Percentiles rank a stretch among this genome's conserved stretches.
Conservation (phyloP, 1,140 invertebrate species). For the Sycophaga agraensis region DNA sequence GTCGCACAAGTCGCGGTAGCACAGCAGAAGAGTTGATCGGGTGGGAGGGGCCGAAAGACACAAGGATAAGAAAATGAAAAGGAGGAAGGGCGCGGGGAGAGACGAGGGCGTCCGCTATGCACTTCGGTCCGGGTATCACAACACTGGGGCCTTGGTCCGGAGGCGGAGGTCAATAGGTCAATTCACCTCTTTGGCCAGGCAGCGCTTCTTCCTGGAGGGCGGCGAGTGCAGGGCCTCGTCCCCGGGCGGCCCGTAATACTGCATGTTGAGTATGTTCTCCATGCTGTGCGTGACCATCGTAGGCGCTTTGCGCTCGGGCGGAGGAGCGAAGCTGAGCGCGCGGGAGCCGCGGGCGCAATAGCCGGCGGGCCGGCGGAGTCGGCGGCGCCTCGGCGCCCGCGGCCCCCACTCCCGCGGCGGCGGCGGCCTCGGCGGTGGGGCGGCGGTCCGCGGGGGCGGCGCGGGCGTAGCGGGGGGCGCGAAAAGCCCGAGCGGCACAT, state of each 20-base stretch:
- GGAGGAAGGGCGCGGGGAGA: too few species aligned
- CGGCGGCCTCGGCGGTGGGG: neutral
- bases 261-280: slow-evolving; percentile 56
- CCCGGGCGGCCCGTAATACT: slow-evolving; percentile 47
- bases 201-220: slow-evolving; percentile 47
- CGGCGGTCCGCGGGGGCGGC: neutral
- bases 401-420: slow-evolving; percentile 1
- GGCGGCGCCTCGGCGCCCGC: slow-evolving; percentile 29
- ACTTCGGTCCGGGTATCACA: too few species aligned
- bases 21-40: too few species aligned
- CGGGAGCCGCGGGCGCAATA: slow-evolving; percentile 19
- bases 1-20: too few species aligned
- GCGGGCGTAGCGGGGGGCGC: neutral
- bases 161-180: too few species aligned
- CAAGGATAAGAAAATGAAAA: too few species aligned
- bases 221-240: slow-evolving; percentile 40
- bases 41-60: too few species aligned
- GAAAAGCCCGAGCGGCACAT: slow-evolving; percentile 18
- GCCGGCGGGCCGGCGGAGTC: slow-evolving; percentile 29
- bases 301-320: too few species aligned
- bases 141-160: too few species aligned
- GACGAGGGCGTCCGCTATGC: too few species aligned
- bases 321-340: neutral
- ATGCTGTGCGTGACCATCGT: slow-evolving; percentile 56
- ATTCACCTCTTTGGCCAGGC: slow-evolving; percentile 54